Conservation (phyloP, 2,113 vertebrate species). For the Tretioscincus oriximinensis region DNA sequence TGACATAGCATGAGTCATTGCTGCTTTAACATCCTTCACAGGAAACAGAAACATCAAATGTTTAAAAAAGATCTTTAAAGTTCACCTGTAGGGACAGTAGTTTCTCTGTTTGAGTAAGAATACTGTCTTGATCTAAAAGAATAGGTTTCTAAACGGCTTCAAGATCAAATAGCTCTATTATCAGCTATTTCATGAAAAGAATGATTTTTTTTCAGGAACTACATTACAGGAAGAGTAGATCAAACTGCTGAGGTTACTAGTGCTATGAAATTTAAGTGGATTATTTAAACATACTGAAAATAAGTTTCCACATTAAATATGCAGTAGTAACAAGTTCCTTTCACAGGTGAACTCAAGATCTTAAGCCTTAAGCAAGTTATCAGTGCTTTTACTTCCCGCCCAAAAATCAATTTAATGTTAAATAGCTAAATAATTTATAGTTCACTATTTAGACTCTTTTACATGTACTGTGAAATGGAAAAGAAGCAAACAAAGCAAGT, state of each 20-base stretch:
- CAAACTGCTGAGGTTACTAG: constrained; percentile 19
- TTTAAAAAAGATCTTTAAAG: constrained; percentile 16
- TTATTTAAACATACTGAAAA: constrained; percentile 29
- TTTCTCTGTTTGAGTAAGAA: background rate
- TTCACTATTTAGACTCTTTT: background rate
- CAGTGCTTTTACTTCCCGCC: background rate
- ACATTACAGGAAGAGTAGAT: constrained; percentile 29
- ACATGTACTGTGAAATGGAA: background rate
- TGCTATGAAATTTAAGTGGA: background rate
- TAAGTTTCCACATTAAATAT: background rate
- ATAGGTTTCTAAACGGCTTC: constrained; percentile 10
- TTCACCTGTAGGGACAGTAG: constrained; percentile 9
- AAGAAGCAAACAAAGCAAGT: background rate
- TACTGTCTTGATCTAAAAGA: constrained; percentile 24
- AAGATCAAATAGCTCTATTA: constrained; percentile 24
- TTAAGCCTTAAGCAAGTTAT: background rate
- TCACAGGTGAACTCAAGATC: background rate
- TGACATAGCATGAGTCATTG: background rate
- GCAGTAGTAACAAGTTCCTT: background rate
- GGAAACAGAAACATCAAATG: fast-evolving
- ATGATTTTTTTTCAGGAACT: constrained; percentile 9
- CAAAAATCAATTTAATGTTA: background rate
- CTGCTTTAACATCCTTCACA: background rate
- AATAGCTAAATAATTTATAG: background rate
- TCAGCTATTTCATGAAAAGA: constrained; percentile 27